Evolutionary conservation across 1,140 invertebrate genomes (phyloP).

Genomic region (Saccostrea cuccullata): DNA sequence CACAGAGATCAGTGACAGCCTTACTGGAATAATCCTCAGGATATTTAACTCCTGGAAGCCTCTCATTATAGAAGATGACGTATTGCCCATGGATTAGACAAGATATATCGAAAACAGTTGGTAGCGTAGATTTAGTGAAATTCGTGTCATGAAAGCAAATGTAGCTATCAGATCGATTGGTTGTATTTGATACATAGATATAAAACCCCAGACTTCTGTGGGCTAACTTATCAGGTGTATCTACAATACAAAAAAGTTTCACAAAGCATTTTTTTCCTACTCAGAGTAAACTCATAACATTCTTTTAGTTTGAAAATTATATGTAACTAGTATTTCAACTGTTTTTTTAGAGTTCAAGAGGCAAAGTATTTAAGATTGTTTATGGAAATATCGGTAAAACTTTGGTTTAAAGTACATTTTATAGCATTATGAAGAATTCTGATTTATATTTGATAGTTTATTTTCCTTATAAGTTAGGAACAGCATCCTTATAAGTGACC

Average conservation of each 20-base stretch:
- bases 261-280: neutral
- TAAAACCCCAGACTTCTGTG: neutral
- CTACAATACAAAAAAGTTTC: neutral
- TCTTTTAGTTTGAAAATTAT: no score
- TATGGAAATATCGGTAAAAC: no score
- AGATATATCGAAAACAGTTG: neutral
- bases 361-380: no score
- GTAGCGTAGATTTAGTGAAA: neutral
- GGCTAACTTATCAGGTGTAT: neutral
- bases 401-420: no score
- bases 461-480: no score
- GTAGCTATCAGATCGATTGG: neutral
- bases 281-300: no score
- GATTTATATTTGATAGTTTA: no score
- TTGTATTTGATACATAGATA: neutral
- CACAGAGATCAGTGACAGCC: neutral
- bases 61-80: neutral
- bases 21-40: neutral
- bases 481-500: no score
- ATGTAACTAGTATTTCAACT: no score
- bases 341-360: no score
- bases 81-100: neutral
- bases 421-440: no score
- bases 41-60: neutral
- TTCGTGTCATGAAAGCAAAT: neutral